Conservation (phyloP, 2,888 invertebrate species). For the Schrankia costaestrigalis region DNA sequence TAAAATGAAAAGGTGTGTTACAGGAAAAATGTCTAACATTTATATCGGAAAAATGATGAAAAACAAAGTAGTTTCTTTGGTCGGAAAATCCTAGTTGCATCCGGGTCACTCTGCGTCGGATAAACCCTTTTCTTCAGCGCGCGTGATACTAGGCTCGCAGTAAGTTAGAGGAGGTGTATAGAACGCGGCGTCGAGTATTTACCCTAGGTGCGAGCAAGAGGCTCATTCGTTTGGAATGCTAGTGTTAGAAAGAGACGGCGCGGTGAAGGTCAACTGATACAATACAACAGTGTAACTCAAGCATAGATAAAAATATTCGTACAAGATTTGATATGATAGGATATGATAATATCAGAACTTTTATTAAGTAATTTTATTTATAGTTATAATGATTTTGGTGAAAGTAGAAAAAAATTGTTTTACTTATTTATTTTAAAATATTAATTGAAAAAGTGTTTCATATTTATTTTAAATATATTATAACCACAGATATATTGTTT, state of each 20-base stretch:
- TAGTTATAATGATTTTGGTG: too few relatives aligned
- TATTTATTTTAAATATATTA: too few relatives aligned
- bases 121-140: conserved; percentile 82
- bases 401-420: too few relatives aligned
- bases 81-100: conserved; percentile 74
- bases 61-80: conserved; percentile 49
- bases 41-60: conserved; percentile 62
- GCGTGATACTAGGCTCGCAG: conserved; percentile 78
- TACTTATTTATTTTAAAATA: too few relatives aligned
- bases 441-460: too few relatives aligned
- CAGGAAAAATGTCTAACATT: conserved; percentile 21
- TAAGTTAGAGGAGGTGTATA: conserved; percentile 55
- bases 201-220: conserved; percentile 56
- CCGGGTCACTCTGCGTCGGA: conserved; percentile 74
- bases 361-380: too few relatives aligned
- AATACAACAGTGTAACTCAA: conserved; percentile 50
- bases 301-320: conserved; percentile 36
- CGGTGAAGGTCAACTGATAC: conserved; percentile 77
- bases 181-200: conserved; percentile 39
- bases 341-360: too few relatives aligned
- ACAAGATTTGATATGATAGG: conserved; percentile 17
- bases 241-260: conserved; percentile 52
- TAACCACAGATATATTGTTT: too few relatives aligned
- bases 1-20: not conserved
- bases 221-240: conserved; percentile 63